Percentiles rank a stretch among this genome's conserved stretches.
phyloP scores from a whole-genome alignment of 35 echinoderm and acorn worm species.

The Apostichopus japonicus region DNA sequence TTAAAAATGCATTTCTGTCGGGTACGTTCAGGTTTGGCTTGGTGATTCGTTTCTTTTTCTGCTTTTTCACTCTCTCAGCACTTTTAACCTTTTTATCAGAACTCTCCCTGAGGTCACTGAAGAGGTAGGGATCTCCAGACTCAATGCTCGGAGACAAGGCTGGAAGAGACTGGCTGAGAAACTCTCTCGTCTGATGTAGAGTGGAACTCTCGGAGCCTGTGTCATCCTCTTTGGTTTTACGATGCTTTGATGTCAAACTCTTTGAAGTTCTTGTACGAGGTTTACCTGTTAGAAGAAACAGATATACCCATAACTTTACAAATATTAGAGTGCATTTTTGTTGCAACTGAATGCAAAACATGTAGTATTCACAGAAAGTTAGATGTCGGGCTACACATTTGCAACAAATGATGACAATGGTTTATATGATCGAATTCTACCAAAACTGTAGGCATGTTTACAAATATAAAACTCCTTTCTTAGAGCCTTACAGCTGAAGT shows the following conservation, averaged over 20 bases:
- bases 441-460: too few species aligned
- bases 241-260: background rate
- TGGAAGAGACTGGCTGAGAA: conserved; percentile 51
- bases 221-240: background rate
- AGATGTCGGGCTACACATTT: too few species aligned
- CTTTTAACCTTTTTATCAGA: background rate
- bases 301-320: too few species aligned
- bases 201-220: conserved; percentile 4
- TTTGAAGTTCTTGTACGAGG: background rate
- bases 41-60: background rate
- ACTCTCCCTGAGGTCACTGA: conserved; percentile 1
- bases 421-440: too few species aligned
- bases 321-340: too few species aligned
- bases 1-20: background rate
- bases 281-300: too few species aligned
- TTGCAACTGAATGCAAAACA: too few species aligned
- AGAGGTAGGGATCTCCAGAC: conserved; percentile 23
- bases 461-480: too few species aligned
- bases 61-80: background rate
- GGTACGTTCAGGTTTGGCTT: conserved; percentile 22
- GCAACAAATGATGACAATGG: too few species aligned
- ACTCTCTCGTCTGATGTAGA: conserved; percentile 40
- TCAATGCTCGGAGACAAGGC: background rate
- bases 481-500: too few species aligned
- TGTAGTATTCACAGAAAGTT: too few species aligned